Base-by-base conservation (phyloP, 2,797 vertebrate species). In the Phataginus tetradactyla region DNA sequence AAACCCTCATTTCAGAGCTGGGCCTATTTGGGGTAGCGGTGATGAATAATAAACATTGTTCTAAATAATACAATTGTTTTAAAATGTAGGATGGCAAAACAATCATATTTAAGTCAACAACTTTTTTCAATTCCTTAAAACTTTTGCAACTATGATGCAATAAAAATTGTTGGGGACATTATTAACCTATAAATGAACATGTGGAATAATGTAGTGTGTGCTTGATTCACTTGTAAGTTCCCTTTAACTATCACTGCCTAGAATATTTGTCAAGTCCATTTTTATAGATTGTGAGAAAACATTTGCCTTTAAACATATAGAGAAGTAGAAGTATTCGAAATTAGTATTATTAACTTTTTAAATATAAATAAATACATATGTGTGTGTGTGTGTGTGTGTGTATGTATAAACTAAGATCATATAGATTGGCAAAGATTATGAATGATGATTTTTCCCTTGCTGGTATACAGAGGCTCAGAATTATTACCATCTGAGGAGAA, bases 1-100 rank as follows among this genome's bases (percentile, higher is more conserved):
- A 94, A 87, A 84, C 34, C 64, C 25, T 86, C 66, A 85, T 95
- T 95, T 95, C 45, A 77, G 80, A 96, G 64, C 42, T 93, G 10
- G 86, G 51, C 57, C 4, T 86, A 75, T 90, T 94, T 86, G 69
- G 83, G 69, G 63, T 71, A 66, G 8, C 74, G 37, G 37, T 45
- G 42, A 68, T 49, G 21, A 86, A 75, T 69, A 91, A 84, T 66
- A 57, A 85, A 72, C 53, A 90, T 80, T 87, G 34, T 95, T 87
- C 23, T 87, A 85, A 94, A 77, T 66, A 85, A 69, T 91, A 79
- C 84, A 93, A 93, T 83, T 93, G 27, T 84, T 92, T 77, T 29
- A 84, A 83, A 96, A 86, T 55, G 59, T 63, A 80, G 23, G 49
- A 49, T 92, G 32, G 34, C 34, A 84, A 87, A 90, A 74, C 77